Conservation (phyloP, 2,797 vertebrate species). For the Morelia viridis region DNA sequence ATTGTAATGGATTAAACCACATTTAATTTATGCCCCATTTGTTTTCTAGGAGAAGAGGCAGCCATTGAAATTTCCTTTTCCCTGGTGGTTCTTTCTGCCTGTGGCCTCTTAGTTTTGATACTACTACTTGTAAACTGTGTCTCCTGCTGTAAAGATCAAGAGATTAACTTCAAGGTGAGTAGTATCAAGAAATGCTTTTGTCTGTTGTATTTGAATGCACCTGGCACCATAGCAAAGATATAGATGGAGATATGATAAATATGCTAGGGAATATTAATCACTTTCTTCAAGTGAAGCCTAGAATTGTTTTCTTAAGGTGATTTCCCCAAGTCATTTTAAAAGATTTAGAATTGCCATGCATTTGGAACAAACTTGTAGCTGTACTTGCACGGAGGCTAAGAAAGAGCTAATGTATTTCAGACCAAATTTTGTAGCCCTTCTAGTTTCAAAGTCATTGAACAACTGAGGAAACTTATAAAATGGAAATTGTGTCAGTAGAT, state of each 20-base stretch:
- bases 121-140: constrained; percentile 87
- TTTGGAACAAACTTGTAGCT: neutral
- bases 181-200: neutral
- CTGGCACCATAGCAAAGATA: neutral
- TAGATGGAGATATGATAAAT: neutral
- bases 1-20: neutral
- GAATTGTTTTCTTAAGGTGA: neutral
- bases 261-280: neutral
- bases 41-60: constrained; percentile 71
- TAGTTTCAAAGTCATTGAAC: too few species aligned
- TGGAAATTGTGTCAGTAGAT: too few species aligned
- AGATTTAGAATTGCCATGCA: neutral
- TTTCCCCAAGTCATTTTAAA: neutral
- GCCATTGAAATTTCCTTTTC: constrained; percentile 68
- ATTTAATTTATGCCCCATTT: neutral
- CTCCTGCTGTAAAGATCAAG: constrained; percentile 94
- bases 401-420: too few species aligned
- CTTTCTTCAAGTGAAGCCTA: too few species aligned
- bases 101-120: constrained; percentile 79
- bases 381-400: neutral
- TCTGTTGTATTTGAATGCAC: neutral
- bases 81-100: constrained; percentile 81
- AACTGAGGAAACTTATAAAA: too few species aligned
- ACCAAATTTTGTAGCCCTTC: neutral
- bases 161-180: constrained; percentile 97